Evolutionary conservation across 1,140 invertebrate species (phyloP).

Genomic region (Drosophila repletoides): DNA sequence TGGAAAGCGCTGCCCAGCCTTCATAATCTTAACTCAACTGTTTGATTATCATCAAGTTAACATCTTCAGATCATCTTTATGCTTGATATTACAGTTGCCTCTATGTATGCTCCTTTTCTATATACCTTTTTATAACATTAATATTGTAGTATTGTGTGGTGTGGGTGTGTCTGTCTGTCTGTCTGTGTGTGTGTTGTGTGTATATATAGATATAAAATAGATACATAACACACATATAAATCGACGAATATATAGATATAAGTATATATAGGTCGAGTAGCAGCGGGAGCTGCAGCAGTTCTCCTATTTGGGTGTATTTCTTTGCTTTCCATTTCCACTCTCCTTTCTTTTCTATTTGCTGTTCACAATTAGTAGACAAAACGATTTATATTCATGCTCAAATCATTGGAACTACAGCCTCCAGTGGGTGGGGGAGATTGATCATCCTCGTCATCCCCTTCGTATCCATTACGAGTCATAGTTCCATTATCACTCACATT

Average conservation of each 20-base stretch:
- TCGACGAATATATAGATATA: constrained; percentile 41
- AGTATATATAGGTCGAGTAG: constrained; percentile 42
- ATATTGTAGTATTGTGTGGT: too few relatives aligned
- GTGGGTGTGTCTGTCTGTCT: neutral
- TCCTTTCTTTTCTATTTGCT: neutral
- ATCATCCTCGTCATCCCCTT: constrained; percentile 69
- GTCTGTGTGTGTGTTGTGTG: neutral
- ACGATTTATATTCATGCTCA: constrained; percentile 75
- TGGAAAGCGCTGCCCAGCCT: constrained; percentile 12
- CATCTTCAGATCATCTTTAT: too few relatives aligned
- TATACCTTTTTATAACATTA: too few relatives aligned
- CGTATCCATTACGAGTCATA: constrained; percentile 37
- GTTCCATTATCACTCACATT: constrained; percentile 26
- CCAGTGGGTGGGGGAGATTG: constrained; percentile 54
- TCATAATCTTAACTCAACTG: too few relatives aligned
- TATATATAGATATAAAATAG: constrained; percentile 22
- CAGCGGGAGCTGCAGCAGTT: too few relatives aligned
- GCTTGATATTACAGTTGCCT: too few relatives aligned
- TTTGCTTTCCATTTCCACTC: neutral
- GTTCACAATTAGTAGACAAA: constrained; percentile 63
- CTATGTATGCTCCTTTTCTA: too few relatives aligned
- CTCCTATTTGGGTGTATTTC: too few relatives aligned
- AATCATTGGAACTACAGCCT: constrained; percentile 70
- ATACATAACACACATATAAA: constrained; percentile 40
- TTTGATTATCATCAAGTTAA: too few relatives aligned